A percentile compares a stretch with the other conserved stretches of the same genome.
phyloP scores from a whole-genome alignment of 1,140 invertebrate genomes.

The Orius laevigatus region DNA sequence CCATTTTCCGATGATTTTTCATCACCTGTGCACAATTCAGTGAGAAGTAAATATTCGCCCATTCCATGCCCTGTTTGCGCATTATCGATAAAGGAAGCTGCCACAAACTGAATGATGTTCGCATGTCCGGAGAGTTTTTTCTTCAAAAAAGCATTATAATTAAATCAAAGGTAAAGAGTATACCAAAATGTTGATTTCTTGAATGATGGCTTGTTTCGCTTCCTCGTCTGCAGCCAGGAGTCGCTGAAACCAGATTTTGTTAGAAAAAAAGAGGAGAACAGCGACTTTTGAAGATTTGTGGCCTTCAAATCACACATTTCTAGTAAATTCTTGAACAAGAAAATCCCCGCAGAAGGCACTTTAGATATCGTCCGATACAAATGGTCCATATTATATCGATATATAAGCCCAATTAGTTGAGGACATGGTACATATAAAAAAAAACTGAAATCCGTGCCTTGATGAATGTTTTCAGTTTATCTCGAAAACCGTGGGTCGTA shows the following conservation, averaged over 20 bases:
- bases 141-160: conserved; percentile 9
- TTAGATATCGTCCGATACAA: neutral
- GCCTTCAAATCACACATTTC: no score
- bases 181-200: conserved; percentile 54
- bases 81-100: conserved; percentile 55
- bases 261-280: neutral
- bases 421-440: no score
- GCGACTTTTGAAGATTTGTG: no score
- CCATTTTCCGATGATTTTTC: no score
- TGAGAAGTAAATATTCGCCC: conserved; percentile 52
- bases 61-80: conserved; percentile 45
- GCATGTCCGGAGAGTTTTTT: conserved; percentile 60
- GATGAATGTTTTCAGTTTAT: no score
- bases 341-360: neutral
- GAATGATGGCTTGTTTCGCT: conserved; percentile 54
- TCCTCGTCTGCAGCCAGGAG: conserved; percentile 62
- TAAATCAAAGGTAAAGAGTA: conserved; percentile 18
- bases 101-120: conserved; percentile 65
- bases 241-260: conserved; percentile 33
- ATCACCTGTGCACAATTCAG: conserved; percentile 53
- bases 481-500: no score
- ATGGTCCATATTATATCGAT: no score
- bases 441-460: no score
- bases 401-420: no score
- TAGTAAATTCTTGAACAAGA: neutral